Base-by-base conservation (phyloP, 2,113 vertebrate genomes). In the human (Homo sapiens) region DNA sequence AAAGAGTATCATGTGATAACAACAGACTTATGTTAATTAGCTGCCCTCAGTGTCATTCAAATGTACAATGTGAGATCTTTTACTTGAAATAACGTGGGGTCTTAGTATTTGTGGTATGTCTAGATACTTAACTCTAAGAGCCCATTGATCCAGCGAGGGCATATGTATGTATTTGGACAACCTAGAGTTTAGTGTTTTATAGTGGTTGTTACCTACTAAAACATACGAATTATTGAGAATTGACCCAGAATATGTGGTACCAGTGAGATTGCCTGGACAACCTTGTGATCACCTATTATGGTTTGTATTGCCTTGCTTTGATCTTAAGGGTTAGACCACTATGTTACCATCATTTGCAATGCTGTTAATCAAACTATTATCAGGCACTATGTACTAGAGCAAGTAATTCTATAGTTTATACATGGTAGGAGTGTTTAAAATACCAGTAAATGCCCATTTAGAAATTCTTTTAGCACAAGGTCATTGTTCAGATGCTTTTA, bases 191-290 rank as follows among this genome's bases (percentile, higher is more conserved):
- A 50, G 6, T 72, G 18, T 94, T 94, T 79, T 43, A 17, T 87
- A 90, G 32, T 73, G 81, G 32, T 89, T 89, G 32, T 96, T 83
- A 91, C 52, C 27, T 89, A 22, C 43, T 27, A 86, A 92, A 89
- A 92, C 22, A 40, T 81, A 52, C 4, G 45, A 82, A 52, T 96
- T 76, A 30, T 9, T 95, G 90, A 92, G 64, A 93, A 85, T 32
- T 87, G 32, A 85, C 40, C n/a, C 17, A 45, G 68, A 94, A 50
- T 57, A n/a, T 17, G 8, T 75, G 40, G n/a, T 59, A 48, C 32
- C 68, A 52, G 0, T 70, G 55, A 96, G 83, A n/a, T n/a, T 87
- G 48, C 55, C 32, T 81, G n/a, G 81, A 43, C 64, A 93, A 3
- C 55, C n/a, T 81, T 73, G 59, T 83, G 50, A 40, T n/a, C 87